These are phyloP conservation scores for Dascyllus trimaculatus DNA, from an alignment of 2,113 vertebrate species.

Conservation along the genomic window DNA sequence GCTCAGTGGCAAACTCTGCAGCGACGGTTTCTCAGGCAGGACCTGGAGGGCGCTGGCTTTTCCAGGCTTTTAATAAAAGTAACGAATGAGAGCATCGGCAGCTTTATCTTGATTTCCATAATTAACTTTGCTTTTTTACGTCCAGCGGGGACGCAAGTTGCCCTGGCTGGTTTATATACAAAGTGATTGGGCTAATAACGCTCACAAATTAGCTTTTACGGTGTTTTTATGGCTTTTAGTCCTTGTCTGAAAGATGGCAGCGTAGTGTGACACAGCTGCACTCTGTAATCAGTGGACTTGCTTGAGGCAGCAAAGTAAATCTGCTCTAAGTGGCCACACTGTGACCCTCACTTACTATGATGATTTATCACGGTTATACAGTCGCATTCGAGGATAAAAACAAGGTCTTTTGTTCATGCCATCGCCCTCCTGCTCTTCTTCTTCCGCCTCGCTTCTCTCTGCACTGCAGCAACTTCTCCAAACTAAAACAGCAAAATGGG, in stretches of 20 bases:
- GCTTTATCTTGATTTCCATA: slow-evolving; percentile 1
- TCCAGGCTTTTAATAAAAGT: neutral
- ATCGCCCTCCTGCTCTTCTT: neutral
- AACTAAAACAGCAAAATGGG: neutral
- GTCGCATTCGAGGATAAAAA: neutral
- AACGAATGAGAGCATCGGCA: neutral
- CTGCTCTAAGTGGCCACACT: neutral
- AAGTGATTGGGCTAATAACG: neutral
- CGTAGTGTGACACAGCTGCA: neutral
- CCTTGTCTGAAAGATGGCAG: neutral
- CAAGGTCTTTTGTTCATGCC: neutral
- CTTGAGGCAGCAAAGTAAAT: slow-evolving; percentile 11
- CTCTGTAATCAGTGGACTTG: neutral
- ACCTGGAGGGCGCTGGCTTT: slow-evolving; percentile 8
- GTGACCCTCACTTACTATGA: slow-evolving; percentile 4
- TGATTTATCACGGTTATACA: neutral
- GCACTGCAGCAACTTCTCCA: neutral
- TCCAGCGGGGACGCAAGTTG: neutral
- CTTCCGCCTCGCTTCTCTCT: neutral
- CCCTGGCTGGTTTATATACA: neutral
- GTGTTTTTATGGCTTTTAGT: neutral
- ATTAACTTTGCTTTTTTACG: neutral
- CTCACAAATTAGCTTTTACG: neutral
- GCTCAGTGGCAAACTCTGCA: neutral
- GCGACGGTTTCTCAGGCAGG: neutral